Evolutionary conservation across 2,113 vertebrate genomes (phyloP).

Genomic region (Callipepla californica): DNA sequence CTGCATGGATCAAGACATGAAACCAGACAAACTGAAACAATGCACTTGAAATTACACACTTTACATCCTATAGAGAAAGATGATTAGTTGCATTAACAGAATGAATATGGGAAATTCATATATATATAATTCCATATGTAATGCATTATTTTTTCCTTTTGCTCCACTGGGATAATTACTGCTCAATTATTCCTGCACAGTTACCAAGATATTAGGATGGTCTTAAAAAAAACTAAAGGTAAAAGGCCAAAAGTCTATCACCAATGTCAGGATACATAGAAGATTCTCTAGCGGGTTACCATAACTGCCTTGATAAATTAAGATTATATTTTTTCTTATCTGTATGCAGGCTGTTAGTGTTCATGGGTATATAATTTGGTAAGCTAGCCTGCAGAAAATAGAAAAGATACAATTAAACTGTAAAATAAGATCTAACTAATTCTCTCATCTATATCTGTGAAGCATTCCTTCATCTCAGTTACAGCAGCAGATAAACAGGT

Average conservation of each 20-base stretch:
- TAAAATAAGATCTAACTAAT: constrained; percentile 25
- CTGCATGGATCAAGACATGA: neutral
- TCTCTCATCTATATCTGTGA: neutral
- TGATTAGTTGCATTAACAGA: neutral
- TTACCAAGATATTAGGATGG: constrained; percentile 30
- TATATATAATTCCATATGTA: neutral
- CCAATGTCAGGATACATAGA: neutral
- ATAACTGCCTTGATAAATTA: constrained; percentile 40
- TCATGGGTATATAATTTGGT: constrained; percentile 39
- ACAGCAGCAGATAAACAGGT: neutral
- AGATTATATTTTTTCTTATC: constrained; percentile 18
- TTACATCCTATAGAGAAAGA: neutral
- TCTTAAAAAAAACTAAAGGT: constrained; percentile 26
- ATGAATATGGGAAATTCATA: neutral
- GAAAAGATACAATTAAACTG: constrained; percentile 29
- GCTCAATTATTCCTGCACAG: constrained; percentile 11
- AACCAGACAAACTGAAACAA: constrained; percentile 11
- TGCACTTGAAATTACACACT: neutral
- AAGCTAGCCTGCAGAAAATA: constrained; percentile 15
- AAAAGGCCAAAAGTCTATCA: constrained; percentile 1
- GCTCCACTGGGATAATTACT: neutral
- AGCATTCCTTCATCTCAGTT: neutral
- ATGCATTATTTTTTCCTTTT: constrained; percentile 1
- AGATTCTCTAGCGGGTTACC: constrained; percentile 21
- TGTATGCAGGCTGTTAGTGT: constrained; percentile 14